Conservation (phyloP, 2,888 invertebrate genomes). For the Philereme vetulata region DNA sequence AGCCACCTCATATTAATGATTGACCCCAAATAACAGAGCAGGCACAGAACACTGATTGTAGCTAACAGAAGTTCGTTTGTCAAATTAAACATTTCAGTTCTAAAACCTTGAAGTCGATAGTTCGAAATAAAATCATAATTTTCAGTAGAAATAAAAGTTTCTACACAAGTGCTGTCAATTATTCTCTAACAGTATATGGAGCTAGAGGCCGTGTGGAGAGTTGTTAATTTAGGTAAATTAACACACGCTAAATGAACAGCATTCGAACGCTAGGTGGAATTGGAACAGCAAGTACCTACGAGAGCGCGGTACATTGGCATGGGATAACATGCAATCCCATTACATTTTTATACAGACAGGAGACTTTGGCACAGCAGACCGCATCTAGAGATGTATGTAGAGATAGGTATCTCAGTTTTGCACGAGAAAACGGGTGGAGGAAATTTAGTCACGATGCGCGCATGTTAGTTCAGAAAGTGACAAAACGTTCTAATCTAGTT, state of each 20-base stretch:
- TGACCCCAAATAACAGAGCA: conserved; percentile 22
- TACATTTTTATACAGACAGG: background rate
- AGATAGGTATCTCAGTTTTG: too few relatives aligned
- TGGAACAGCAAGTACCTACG: conserved; percentile 16
- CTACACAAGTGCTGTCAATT: conserved; percentile 23
- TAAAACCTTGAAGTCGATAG: background rate
- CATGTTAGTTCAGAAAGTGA: too few relatives aligned
- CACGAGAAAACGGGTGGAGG: too few relatives aligned
- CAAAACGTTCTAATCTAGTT: too few relatives aligned
- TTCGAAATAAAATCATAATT: conserved; percentile 1
- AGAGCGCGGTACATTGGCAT: conserved; percentile 9
- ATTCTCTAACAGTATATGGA: conserved; percentile 19
- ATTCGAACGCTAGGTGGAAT: conserved; percentile 29
- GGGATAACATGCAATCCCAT: conserved; percentile 4
- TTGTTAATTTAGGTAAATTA: conserved; percentile 47
- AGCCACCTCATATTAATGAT: conserved; percentile 41
- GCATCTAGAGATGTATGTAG: too few relatives aligned
- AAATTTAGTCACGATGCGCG: too few relatives aligned
- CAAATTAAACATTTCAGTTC: conserved; percentile 27
- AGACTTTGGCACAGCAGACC: too few relatives aligned
- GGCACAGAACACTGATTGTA: conserved; percentile 15
- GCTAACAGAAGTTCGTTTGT: conserved; percentile 24
- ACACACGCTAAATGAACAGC: conserved; percentile 39
- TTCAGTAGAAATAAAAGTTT: background rate
- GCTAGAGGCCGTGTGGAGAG: conserved; percentile 25